phyloP scores from a whole-genome alignment of 2,888 invertebrate species.

The Metopia argyrocephala region DNA sequence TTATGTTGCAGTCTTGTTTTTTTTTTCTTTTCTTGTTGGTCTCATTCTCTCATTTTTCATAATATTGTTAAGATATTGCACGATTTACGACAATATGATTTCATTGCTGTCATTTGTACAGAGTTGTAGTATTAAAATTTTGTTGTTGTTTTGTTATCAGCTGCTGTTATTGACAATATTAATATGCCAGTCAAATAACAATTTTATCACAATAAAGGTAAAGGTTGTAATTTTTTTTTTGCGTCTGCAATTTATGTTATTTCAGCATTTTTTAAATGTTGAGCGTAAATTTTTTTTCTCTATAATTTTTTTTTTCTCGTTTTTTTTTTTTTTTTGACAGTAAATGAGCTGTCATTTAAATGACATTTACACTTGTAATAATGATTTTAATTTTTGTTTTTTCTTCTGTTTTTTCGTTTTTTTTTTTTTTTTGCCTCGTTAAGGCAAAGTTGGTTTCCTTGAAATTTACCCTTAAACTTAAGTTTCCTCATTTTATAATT shows the following conservation, averaged over 20 bases:
- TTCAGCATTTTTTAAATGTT: neutral
- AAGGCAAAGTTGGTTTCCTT: too few relatives aligned
- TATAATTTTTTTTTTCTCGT: neutral
- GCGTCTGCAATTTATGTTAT: too few relatives aligned
- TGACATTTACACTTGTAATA: neutral
- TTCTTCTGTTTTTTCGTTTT: neutral
- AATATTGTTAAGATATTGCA: too few relatives aligned
- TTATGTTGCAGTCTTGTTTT: too few relatives aligned
- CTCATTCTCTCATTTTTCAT: too few relatives aligned
- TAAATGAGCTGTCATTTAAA: slow-evolving; percentile 20
- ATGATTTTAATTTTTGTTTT: neutral
- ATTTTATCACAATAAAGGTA: slow-evolving; percentile 36
- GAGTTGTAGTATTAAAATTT: neutral
- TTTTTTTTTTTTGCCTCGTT: neutral
- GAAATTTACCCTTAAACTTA: neutral
- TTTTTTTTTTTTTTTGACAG: neutral
- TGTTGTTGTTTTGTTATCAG: slow-evolving; percentile 7
- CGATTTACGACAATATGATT: too few relatives aligned
- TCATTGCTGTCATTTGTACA: too few relatives aligned
- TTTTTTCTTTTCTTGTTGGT: too few relatives aligned
- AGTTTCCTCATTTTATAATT: neutral
- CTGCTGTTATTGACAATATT: slow-evolving; percentile 51
- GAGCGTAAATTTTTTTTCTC: too few relatives aligned
- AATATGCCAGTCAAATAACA: slow-evolving; percentile 31
- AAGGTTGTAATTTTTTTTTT: too few relatives aligned